Base-by-base conservation (phyloP, 2,888 invertebrate species). In the Onchidella celtica region DNA sequence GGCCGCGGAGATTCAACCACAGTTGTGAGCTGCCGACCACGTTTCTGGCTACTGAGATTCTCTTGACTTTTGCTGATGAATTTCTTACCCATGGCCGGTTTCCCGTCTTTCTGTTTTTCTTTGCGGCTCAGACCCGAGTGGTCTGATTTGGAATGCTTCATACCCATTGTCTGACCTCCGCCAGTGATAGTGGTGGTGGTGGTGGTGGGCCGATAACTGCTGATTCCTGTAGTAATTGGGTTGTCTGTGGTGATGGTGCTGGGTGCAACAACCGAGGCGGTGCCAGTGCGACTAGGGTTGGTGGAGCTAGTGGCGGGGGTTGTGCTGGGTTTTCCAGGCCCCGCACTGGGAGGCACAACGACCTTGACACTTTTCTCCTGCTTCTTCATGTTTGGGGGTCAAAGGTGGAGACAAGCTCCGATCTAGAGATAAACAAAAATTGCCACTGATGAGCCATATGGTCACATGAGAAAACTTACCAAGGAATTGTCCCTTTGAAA, bases 1-100 rank as follows among this genome's bases (percentile, higher is more conserved):
- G 72, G 79, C 65, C 32, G 72, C 2, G 72, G 79, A 17, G 79
- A 36, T 32, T 79, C 79, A 21, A 14, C 72, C 32, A 73, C 72
- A 6, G 57, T 63, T 14, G 69, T 24, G n/a, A 72, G 36, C 11
- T 27, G 77, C 32, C 47, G 21, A 69, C 47, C 72, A 90, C 88
- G 61, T 55, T 76, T 73, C 63, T 72, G 32, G 57, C 80, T 65
- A 65, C 57, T 9, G 38, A 92, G 85, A 80, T 90, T 92, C 78
- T 93, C 92, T 69, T 92, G 91, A 84, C 92, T 92, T 85, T 91
- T 92, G 83, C 92, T 92, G 36, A 92, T 87, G 74, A 89, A 90
- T 24, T 87, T 85, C 78, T 91, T 92, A n/a, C 87, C 86, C 27
- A 90, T 81, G 24, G 89, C 84, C 36, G 85, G 36, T 47, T 84